Conservation (phyloP, 2,113 vertebrate species). For the Falcunculus frontatus region DNA sequence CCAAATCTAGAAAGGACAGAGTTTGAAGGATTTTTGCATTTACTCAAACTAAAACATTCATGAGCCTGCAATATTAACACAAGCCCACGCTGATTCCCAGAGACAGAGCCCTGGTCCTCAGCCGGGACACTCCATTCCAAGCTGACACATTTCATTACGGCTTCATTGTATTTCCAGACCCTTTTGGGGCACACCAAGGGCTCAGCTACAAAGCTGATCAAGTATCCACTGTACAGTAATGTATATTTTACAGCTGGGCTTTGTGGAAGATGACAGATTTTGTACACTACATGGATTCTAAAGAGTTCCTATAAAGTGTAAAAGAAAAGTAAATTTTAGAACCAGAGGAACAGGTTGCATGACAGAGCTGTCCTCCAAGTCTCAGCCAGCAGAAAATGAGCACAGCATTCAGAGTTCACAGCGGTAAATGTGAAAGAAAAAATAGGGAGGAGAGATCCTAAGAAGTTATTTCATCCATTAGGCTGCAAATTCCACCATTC, state of each 20-base stretch:
- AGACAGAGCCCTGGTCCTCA: background rate
- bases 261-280: background rate
- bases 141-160: background rate
- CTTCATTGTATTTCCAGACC: background rate
- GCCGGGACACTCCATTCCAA: background rate
- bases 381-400: background rate
- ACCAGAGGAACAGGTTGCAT: background rate
- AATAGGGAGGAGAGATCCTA: background rate
- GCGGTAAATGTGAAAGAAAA: background rate
- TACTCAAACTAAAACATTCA: constrained; percentile 35
- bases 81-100: background rate
- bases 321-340: background rate
- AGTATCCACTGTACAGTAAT: background rate
- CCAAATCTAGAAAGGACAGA: background rate
- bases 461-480: background rate
- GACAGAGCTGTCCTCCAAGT: background rate
- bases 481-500: background rate
- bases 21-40: constrained; percentile 26
- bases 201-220: background rate
- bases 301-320: background rate
- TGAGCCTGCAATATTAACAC: constrained; percentile 21
- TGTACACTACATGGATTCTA: background rate
- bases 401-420: background rate
- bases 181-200: background rate
- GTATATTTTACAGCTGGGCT: background rate